phyloP scores from a whole-genome alignment of 1,140 invertebrate species.

The Drosophila parabipectinata region DNA sequence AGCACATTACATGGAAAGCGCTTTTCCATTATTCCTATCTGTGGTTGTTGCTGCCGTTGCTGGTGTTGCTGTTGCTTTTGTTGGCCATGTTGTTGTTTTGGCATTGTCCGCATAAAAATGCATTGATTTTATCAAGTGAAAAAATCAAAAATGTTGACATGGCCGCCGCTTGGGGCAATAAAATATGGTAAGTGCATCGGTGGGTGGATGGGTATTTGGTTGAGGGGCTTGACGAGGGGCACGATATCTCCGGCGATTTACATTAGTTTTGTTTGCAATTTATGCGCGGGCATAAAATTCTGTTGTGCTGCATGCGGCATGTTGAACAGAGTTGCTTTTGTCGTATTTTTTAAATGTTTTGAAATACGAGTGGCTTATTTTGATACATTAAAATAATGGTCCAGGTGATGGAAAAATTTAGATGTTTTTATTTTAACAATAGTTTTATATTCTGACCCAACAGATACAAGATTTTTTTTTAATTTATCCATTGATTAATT shows the following conservation, averaged over 20 bases:
- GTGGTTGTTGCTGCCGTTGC: slow-evolving; percentile 5
- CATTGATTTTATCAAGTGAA: slow-evolving; percentile 74
- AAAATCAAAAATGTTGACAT: slow-evolving; percentile 79
- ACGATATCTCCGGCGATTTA: slow-evolving; percentile 48
- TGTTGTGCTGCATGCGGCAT: slow-evolving; percentile 18
- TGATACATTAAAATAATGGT: not conserved
- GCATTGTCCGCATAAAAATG: slow-evolving; percentile 66
- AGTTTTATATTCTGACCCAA: too few relatives aligned
- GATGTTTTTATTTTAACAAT: not conserved
- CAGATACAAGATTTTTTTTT: too few relatives aligned
- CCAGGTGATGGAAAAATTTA: not conserved
- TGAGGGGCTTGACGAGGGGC: not conserved
- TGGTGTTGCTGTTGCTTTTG: slow-evolving; percentile 5
- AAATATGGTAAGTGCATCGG: slow-evolving; percentile 48
- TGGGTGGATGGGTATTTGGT: slow-evolving; percentile 17
- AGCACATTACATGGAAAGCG: slow-evolving; percentile 60
- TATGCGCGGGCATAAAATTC: slow-evolving; percentile 36
- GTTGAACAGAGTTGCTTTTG: slow-evolving; percentile 27
- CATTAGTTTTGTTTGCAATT: slow-evolving; percentile 44
- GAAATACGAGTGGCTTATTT: not conserved
- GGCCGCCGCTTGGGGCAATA: slow-evolving; percentile 44
- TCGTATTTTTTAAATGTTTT: slow-evolving; percentile 1
- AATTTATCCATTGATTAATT: too few relatives aligned
- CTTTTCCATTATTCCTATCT: slow-evolving; percentile 33
- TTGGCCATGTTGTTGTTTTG: slow-evolving; percentile 29